phyloP scores from a whole-genome alignment of 2,113 vertebrate genomes.

The Pontoporia blainvillei region DNA sequence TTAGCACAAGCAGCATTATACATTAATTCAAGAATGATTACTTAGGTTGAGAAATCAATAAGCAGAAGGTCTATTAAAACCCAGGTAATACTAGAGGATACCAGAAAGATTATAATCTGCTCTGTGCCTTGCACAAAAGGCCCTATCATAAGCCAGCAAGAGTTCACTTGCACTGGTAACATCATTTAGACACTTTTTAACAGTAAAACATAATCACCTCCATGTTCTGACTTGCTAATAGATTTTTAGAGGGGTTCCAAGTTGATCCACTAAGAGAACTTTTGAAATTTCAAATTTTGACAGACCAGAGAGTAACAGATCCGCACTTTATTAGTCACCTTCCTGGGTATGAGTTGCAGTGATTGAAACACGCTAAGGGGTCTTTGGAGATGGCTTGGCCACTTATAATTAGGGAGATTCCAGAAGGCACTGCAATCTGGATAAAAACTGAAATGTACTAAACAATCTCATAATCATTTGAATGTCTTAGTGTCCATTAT shows the following conservation, averaged over 20 bases:
- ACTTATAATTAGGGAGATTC: background rate
- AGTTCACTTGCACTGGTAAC: background rate
- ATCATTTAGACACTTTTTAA: constrained; percentile 46
- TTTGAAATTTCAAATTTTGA: constrained; percentile 36
- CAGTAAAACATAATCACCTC: constrained; percentile 7
- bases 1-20: constrained; percentile 62
- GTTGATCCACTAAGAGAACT: background rate
- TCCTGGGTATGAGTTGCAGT: background rate
- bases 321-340: background rate
- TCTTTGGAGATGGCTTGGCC: background rate
- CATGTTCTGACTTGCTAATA: constrained; percentile 36
- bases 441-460: constrained; percentile 19
- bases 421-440: background rate
- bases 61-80: constrained; percentile 71
- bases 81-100: constrained; percentile 44
- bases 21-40: constrained; percentile 68
- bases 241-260: background rate
- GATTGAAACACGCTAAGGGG: background rate
- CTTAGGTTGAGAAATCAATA: constrained; percentile 73
- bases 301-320: constrained; percentile 17
- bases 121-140: constrained; percentile 39
- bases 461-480: background rate
- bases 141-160: constrained; percentile 49
- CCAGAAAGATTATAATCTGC: constrained; percentile 57
- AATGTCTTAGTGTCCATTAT: background rate